A percentile compares a stretch with the other conserved stretches of the same genome.
Conservation (phyloP, 2,888 invertebrate species). For the Dryococelus australis region DNA sequence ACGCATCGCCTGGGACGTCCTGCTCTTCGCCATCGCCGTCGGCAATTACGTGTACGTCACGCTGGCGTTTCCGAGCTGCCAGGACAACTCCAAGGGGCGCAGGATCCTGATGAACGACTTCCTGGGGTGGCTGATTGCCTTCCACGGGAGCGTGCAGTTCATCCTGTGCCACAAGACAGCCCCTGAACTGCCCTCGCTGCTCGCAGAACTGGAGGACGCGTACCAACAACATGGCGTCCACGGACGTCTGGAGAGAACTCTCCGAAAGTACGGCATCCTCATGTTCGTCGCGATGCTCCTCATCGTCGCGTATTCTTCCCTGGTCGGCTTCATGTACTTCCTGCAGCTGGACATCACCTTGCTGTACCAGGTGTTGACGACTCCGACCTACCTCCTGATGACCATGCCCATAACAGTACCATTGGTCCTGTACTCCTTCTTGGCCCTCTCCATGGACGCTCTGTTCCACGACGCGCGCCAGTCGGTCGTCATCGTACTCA, state of each 20-base stretch:
- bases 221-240: background rate
- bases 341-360: background rate
- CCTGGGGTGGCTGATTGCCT: background rate
- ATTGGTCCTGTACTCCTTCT: background rate
- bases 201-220: background rate
- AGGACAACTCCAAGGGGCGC: background rate
- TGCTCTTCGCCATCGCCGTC: background rate
- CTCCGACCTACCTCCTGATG: background rate
- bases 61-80: background rate
- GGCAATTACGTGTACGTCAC: background rate
- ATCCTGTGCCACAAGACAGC: constrained; percentile 17
- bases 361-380: background rate
- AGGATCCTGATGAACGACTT: background rate
- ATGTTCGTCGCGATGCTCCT: constrained; percentile 3
- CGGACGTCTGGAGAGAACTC: background rate
- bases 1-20: background rate
- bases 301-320: background rate
- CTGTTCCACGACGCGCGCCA: background rate
- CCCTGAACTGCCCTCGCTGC: background rate
- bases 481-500: background rate
- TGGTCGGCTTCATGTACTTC: background rate
- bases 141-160: constrained; percentile 1
- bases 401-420: background rate
- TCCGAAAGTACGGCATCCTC: background rate
- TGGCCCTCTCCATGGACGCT: background rate